Conservation (phyloP, 2,888 invertebrate species). For the Cistogaster globosa region DNA sequence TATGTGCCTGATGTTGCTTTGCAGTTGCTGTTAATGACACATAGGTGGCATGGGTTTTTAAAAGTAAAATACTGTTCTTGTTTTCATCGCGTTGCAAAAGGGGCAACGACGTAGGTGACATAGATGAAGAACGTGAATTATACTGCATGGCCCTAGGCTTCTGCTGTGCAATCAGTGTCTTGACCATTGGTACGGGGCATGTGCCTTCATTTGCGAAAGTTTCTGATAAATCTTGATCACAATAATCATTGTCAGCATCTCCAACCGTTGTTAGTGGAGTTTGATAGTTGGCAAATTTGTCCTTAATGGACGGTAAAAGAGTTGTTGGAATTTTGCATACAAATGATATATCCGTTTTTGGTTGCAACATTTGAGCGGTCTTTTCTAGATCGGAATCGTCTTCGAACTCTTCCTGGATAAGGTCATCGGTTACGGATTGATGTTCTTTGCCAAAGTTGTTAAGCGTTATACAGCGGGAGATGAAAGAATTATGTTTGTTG, state of each 20-base stretch:
- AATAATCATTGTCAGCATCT: neutral
- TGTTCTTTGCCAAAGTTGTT: conserved; percentile 20
- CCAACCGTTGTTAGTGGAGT: conserved; percentile 10
- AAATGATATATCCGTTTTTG: conserved; percentile 31
- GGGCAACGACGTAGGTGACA: conserved; percentile 7
- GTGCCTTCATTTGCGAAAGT: neutral
- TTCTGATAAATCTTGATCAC: neutral
- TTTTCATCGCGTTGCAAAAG: conserved; percentile 51
- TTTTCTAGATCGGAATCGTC: conserved; percentile 2
- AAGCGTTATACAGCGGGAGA: conserved; percentile 43
- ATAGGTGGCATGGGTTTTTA: conserved; percentile 28
- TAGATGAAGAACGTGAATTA: conserved; percentile 4
- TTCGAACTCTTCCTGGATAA: conserved; percentile 38
- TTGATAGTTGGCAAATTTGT: conserved; percentile 14
- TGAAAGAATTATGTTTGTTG: conserved; percentile 40
- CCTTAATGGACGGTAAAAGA: conserved; percentile 1
- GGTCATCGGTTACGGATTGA: conserved; percentile 30
- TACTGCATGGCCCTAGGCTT: conserved; percentile 21
- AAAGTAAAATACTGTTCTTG: conserved; percentile 47
- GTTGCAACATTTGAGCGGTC: conserved; percentile 12
- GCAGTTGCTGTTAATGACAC: conserved; percentile 19
- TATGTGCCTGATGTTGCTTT: conserved; percentile 35
- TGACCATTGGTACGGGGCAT: neutral
- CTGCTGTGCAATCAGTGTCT: conserved; percentile 23
- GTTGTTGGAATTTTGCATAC: conserved; percentile 16